Percentiles rank a stretch among this genome's conserved stretches.
Conservation (phyloP, 2,797 vertebrate species). For the Hybognathus amarus region DNA sequence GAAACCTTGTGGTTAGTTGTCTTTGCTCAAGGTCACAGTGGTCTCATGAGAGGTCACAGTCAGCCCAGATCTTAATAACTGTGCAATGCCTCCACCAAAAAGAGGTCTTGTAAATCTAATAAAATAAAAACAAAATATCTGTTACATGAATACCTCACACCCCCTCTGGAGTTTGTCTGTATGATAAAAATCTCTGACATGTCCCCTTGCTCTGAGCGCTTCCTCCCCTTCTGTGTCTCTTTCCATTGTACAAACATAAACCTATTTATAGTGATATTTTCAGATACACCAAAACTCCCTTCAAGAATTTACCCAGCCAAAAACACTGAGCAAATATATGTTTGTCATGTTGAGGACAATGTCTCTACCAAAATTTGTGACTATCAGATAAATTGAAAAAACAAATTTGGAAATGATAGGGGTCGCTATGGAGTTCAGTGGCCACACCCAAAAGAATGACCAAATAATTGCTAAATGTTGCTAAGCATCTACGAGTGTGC, state of each 20-base stretch:
- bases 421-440: too few species aligned
- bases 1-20: background rate
- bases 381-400: background rate
- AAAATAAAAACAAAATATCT: background rate
- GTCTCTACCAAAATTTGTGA: background rate
- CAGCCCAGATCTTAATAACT: background rate
- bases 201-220: slow-evolving; percentile 9
- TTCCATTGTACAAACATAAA: background rate
- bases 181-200: slow-evolving; percentile 4
- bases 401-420: too few species aligned
- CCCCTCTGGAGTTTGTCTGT: background rate
- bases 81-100: background rate
- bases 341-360: background rate
- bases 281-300: background rate
- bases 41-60: background rate
- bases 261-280: slow-evolving; percentile 33
- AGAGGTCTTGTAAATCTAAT: too few species aligned
- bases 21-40: background rate
- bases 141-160: background rate
- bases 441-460: background rate
- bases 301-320: slow-evolving; percentile 14
- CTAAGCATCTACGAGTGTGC: background rate
- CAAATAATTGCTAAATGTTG: background rate
- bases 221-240: background rate
- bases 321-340: background rate